Evolutionary conservation across 1,140 invertebrate species (phyloP), one percentile per base, ranked within the genome.

Genomic region (Zaprionus davidi): DNA sequence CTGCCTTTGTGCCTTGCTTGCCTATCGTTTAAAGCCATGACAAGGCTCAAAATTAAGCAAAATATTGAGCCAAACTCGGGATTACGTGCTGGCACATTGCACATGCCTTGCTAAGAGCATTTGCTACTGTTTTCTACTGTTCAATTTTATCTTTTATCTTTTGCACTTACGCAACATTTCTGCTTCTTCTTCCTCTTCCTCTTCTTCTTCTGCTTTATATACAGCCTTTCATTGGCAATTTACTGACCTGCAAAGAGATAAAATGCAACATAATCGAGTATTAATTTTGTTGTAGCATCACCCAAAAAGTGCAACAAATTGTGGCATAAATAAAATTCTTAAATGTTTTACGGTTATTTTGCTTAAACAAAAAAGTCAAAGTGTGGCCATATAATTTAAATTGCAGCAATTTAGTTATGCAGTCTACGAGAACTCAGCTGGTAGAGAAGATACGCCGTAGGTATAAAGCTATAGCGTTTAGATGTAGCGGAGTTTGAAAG

Each of bases 171-270:
- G 59, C 55, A 57, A 46, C 41, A 22, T 9, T 55, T 31, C 12
- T 58, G 7, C 2, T 15, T 26, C 31, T 28, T 13, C 26, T 56
- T 51, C 7, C 36, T 38, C 9, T 58, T 9, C 15, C 6, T 24
- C 7, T 26, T 12, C 53, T 55, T 20, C 44, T 3, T 11, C 17
- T n/a, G n/a, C n/a, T 51, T 51, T 12, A 36, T 6, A n/a, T 5
- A 44, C 22, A 24, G 15, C 51, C 22, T 28, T 24, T 17, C 15
- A 15, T 44, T 49, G 17, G 34, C 49, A 59, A 62, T 79, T 73
- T 64, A 80, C 78, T 81, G 67, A 81, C 78, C 78, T 81, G 78
- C 66, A 80, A 81, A 67, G 78, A 81, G 78, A 81, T 58, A 76
- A 71, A 71, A 70, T 38, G 46, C 28, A 65, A 70, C 51, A 79